These are phyloP conservation scores for Triplophysa bombifrons DNA, from an alignment of 2,797 vertebrate species.

Conservation along the genomic window DNA sequence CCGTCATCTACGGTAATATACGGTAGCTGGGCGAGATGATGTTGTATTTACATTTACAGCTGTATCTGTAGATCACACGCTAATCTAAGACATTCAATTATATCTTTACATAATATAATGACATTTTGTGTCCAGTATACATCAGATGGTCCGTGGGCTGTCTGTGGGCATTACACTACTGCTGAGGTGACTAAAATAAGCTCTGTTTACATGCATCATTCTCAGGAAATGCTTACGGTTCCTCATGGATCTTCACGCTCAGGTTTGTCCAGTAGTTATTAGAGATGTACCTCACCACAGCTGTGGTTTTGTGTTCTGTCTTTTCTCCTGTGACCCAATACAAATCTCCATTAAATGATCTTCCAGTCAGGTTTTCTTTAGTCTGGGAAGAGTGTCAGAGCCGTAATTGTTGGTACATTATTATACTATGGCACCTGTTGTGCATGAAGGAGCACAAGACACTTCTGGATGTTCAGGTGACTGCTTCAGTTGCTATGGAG, in stretches of 20 bases:
- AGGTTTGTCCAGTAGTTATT: neutral
- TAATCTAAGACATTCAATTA: too few species aligned
- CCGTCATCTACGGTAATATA: neutral
- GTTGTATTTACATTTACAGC: neutral
- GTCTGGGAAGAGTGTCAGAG: neutral
- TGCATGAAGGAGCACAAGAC: conserved; percentile 21
- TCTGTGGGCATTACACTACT: neutral
- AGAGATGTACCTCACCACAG: neutral
- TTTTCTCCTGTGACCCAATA: neutral
- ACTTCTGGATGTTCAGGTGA: neutral
- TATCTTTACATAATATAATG: too few species aligned
- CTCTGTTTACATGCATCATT: neutral
- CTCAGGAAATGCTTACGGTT: neutral
- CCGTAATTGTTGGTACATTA: conserved; percentile 19
- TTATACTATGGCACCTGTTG: conserved; percentile 5
- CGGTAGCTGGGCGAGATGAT: neutral
- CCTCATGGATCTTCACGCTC: neutral
- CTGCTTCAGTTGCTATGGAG: conserved; percentile 40
- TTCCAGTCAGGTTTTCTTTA: neutral
- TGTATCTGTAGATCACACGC: neutral
- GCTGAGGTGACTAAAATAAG: neutral
- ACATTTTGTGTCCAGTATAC: neutral
- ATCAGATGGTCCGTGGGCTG: neutral
- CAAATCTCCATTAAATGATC: conserved; percentile 11
- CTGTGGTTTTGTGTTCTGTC: conserved; percentile 8